Percentiles rank a stretch among this genome's conserved stretches.
These are phyloP conservation scores for Ametastegia equiseti DNA, from an alignment of 2,888 invertebrate species.

Conservation along the genomic window DNA sequence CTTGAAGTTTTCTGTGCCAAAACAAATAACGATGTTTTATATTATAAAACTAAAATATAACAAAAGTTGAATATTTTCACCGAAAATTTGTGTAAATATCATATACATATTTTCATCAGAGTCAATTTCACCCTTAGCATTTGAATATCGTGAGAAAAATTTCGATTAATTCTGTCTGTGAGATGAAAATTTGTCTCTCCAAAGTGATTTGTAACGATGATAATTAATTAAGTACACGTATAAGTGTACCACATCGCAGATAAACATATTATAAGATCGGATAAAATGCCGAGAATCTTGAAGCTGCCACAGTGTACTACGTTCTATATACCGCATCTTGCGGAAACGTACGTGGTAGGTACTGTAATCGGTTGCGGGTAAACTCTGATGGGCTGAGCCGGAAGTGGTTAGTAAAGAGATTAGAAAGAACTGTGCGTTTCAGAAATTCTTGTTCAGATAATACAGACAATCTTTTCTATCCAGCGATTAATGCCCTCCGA, in stretches of 20 bases:
- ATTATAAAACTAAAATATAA: no score
- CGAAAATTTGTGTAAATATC: no score
- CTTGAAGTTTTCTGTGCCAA: no score
- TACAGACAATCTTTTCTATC: not conserved
- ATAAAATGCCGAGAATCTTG: slow-evolving; percentile 5
- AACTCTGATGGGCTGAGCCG: slow-evolving; percentile 7
- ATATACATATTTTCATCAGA: no score
- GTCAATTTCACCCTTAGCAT: no score
- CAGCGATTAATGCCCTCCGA: not conserved
- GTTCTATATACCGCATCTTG: not conserved
- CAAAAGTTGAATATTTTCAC: no score
- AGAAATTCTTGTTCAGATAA: not conserved
- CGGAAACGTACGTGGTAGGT: not conserved
- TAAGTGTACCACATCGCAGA: not conserved
- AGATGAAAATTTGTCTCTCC: no score
- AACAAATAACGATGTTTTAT: no score
- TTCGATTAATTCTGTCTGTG: no score
- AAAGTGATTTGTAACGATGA: no score
- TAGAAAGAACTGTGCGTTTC: not conserved
- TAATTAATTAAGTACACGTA: not conserved
- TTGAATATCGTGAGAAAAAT: no score
- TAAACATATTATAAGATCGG: not conserved
- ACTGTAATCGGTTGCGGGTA: not conserved
- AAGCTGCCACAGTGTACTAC: no score
- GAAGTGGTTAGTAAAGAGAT: slow-evolving; percentile 13